Conservation (phyloP, 2,888 invertebrate species). For the Meganola albula region DNA sequence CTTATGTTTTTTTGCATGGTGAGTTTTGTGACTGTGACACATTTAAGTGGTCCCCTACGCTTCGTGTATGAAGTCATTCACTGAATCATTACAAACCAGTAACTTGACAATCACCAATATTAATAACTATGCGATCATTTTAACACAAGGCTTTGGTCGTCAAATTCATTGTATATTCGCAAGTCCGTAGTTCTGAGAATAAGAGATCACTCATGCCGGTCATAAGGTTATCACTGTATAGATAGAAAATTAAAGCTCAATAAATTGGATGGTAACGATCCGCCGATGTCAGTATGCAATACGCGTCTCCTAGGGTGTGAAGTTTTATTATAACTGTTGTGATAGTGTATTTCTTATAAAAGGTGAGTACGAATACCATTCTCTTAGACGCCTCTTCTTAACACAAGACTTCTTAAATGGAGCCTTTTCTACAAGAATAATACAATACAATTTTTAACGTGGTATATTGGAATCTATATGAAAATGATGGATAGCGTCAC, state of each 20-base stretch:
- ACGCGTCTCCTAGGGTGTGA: constrained; percentile 30
- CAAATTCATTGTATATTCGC: constrained; percentile 40
- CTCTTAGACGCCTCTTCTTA: too few relatives aligned
- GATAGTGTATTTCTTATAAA: constrained; percentile 18
- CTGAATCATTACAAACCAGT: constrained; percentile 43
- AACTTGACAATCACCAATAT: constrained; percentile 37
- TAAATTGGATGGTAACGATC: constrained; percentile 52
- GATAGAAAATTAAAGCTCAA: constrained; percentile 60
- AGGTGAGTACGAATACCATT: too few relatives aligned
- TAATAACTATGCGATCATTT: constrained; percentile 41
- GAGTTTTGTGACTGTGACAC: too few relatives aligned
- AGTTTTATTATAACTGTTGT: constrained; percentile 21
- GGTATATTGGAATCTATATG: too few relatives aligned
- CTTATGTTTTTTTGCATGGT: too few relatives aligned
- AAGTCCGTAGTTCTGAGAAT: constrained; percentile 57
- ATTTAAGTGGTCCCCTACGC: too few relatives aligned
- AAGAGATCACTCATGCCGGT: constrained; percentile 51
- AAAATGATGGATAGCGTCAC: too few relatives aligned
- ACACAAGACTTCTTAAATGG: too few relatives aligned
- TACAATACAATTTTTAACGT: too few relatives aligned
- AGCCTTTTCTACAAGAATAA: too few relatives aligned
- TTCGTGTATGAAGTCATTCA: constrained; percentile 40
- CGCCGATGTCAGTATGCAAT: constrained; percentile 51
- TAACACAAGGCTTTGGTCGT: constrained; percentile 34
- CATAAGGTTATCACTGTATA: constrained; percentile 55